These are phyloP conservation scores for Laticauda colubrina DNA, from an alignment of 2,113 vertebrate species.

Conservation along the genomic window DNA sequence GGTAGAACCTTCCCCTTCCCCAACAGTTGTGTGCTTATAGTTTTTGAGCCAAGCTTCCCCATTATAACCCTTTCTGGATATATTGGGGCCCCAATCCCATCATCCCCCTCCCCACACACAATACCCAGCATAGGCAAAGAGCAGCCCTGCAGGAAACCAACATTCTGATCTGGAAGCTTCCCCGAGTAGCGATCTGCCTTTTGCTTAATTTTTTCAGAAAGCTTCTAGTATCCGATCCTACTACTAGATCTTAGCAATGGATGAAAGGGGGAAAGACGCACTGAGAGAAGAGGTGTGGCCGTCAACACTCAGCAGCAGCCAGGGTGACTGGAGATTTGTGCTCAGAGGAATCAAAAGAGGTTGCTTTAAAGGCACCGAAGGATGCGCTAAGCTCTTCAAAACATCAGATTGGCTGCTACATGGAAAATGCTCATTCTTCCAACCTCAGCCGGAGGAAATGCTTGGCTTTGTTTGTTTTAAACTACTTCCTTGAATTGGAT, in stretches of 20 bases:
- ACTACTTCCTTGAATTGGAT: background rate
- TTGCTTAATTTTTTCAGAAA: background rate
- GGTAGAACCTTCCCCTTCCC: background rate
- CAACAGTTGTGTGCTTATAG: background rate
- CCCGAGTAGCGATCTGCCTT: background rate
- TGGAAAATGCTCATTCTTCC: conserved; percentile 37
- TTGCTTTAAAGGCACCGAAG: conserved; percentile 9
- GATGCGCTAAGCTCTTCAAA: conserved; percentile 50
- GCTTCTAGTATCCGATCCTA: background rate
- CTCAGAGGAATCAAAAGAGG: background rate
- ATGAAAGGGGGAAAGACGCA: background rate
- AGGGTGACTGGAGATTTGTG: conserved; percentile 2
- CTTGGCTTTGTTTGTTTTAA: conserved; percentile 57
- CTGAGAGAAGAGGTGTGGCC: background rate
- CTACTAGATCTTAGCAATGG: background rate
- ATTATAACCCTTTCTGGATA: background rate
- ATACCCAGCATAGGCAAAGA: background rate
- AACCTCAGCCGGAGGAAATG: conserved; percentile 42
- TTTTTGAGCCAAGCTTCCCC: background rate
- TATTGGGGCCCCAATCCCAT: background rate
- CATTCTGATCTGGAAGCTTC: background rate
- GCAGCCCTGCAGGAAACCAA: background rate
- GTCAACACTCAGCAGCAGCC: background rate
- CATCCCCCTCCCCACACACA: background rate
- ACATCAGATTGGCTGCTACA: conserved; percentile 41